These are phyloP conservation scores for Ageneiosus marmoratus DNA, from an alignment of 2,113 vertebrate species.

Conservation along the genomic window DNA sequence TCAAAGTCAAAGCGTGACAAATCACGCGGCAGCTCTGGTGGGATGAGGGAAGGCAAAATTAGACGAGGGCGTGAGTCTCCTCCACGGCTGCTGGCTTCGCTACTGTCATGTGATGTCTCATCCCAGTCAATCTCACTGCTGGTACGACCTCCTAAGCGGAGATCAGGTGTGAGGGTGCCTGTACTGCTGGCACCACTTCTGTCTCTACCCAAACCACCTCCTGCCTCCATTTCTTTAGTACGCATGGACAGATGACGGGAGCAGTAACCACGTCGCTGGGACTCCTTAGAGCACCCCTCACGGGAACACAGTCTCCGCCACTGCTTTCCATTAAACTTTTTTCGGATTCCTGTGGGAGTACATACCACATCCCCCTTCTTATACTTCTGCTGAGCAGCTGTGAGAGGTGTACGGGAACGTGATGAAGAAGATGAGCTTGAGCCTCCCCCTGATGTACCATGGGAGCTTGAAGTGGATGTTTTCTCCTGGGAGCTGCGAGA, in stretches of 20 bases:
- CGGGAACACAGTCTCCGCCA: conserved; percentile 89
- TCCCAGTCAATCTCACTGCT: conserved; percentile 92
- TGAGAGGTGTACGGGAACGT: conserved; percentile 83
- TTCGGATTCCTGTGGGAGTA: conserved; percentile 88
- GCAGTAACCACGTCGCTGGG: conserved; percentile 88
- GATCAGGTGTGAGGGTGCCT: conserved; percentile 74
- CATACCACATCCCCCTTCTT: conserved; percentile 94
- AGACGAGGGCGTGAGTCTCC: conserved; percentile 84
- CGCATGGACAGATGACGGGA: conserved; percentile 93
- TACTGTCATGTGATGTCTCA: conserved; percentile 83
- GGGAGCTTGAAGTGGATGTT: conserved; percentile 57
- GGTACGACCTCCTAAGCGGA: conserved; percentile 68
- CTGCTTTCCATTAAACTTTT: conserved; percentile 94
- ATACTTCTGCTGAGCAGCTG: conserved; percentile 89
- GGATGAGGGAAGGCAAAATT: conserved; percentile 69
- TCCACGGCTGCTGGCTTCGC: conserved; percentile 85
- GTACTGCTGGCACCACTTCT: conserved; percentile 80
- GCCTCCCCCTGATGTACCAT: conserved; percentile 56
- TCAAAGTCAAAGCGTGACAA: conserved; percentile 89
- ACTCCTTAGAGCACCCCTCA: conserved; percentile 93
- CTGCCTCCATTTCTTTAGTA: conserved; percentile 92
- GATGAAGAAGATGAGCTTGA: conserved; percentile 73
- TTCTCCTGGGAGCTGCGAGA: conserved; percentile 69
- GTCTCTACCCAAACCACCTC: conserved; percentile 77
- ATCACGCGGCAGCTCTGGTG: conserved; percentile 82